Evolutionary conservation across 2,888 invertebrate genomes (phyloP), one percentile per base, ranked within the genome.

Genomic region (Stegana nigrithorax): DNA sequence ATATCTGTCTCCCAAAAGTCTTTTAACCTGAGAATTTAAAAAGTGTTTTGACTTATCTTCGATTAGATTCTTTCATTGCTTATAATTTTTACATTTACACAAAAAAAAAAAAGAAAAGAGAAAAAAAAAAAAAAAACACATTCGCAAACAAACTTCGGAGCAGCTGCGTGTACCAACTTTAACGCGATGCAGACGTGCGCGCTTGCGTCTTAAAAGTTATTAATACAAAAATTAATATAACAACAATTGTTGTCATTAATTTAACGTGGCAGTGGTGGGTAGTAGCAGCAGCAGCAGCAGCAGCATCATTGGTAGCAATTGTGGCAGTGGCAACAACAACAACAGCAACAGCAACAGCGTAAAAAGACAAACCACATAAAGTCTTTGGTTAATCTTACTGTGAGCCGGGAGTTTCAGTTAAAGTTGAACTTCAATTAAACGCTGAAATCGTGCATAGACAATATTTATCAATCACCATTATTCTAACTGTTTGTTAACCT

Each of bases 401-500:
- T 51, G 23, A 47, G 12, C 32, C 4, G 17, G 60, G 69, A 73
- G 63, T 73, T 67, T 72, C 69, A 72, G 69, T 67, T 72, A 55
- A 75, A 53, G 53, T 26, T 26, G 32, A 66, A 69, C 79, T 79
- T 75, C 70, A 75, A 75, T 75, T 75, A 78, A 79, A 73, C 60
- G 62, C 59, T 66, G 60, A 67, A 75, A 61, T 75, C 75, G 75
- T 75, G 75, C 75, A 68, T 79, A 73, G 78, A 78, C 75, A 70
- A 75, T 75, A 75, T 75, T 79, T 75, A 75, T 75, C 80, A 79
- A 75, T 75, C 75, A 79, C 80, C 78, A 79, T 75, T 75, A 75
- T 79, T 79, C 78, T 79, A 79, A 78, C 75, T 75, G 78, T 75
- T 71, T 63, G 53, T 58, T 26, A 45, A 45, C 58, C 21, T 59